phyloP scores from a whole-genome alignment of 2,113 vertebrate species.

The Salminus brasiliensis region DNA sequence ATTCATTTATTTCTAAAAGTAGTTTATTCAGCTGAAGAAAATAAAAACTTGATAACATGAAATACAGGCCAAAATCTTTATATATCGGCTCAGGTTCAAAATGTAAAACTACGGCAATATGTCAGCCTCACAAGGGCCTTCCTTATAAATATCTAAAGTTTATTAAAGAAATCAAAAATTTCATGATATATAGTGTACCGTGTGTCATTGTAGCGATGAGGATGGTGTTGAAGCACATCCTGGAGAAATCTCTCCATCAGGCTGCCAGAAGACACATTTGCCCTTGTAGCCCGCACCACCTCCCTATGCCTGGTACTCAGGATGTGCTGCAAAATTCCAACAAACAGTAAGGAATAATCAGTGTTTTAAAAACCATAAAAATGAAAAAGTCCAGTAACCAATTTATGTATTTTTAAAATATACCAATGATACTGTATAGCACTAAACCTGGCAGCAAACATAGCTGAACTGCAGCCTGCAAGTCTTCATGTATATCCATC shows the following conservation, averaged over 20 bases:
- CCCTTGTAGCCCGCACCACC: constrained; percentile 74
- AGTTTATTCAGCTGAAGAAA: too few relatives aligned
- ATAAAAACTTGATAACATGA: too few relatives aligned
- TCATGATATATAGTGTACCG: constrained; percentile 72
- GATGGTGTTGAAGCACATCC: constrained; percentile 89
- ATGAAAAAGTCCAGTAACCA: not conserved
- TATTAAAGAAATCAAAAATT: not conserved
- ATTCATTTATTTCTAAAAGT: too few relatives aligned
- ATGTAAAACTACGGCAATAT: not conserved
- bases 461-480: too few relatives aligned
- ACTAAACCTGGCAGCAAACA: too few relatives aligned
- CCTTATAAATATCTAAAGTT: not conserved
- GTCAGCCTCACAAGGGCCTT: not conserved
- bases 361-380: too few relatives aligned
- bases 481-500: too few relatives aligned
- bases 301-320: constrained; percentile 84
- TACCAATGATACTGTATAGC: too few relatives aligned
- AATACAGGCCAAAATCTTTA: not conserved
- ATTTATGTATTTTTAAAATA: too few relatives aligned
- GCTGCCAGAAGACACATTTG: constrained; percentile 64
- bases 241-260: constrained; percentile 92
- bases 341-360: not conserved
- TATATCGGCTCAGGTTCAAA: not conserved
- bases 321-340: constrained; percentile 81
- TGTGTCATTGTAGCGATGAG: constrained; percentile 79